phyloP scores from a whole-genome alignment of 2,113 vertebrate species.

The Centropus bengalensis region DNA sequence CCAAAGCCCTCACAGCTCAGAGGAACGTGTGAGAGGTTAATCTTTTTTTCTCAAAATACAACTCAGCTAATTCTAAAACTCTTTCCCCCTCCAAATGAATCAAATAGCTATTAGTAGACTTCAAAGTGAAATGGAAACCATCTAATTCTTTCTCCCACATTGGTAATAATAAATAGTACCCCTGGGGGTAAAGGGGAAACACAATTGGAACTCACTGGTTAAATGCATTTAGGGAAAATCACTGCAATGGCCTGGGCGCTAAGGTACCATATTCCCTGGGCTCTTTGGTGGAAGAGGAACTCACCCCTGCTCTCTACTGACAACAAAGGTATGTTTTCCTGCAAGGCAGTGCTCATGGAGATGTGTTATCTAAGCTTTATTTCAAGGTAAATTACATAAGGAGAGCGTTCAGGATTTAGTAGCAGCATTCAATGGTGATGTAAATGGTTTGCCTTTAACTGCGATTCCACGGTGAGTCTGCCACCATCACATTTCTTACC shows the following conservation, averaged over 20 bases:
- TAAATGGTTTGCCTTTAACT: not conserved
- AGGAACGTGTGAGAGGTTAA: not conserved
- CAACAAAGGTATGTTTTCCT: not conserved
- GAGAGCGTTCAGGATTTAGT: not conserved
- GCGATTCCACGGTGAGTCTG: not conserved
- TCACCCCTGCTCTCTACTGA: not conserved
- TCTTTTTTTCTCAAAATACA: not conserved
- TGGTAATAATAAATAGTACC: not conserved
- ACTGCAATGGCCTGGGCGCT: not conserved
- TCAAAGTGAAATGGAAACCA: not conserved
- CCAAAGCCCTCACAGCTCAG: not conserved
- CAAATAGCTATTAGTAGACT: not conserved
- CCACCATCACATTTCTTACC: not conserved
- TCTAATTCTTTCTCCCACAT: not conserved
- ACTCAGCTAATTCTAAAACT: not conserved
- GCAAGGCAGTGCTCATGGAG: not conserved
- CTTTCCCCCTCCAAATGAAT: too few species aligned
- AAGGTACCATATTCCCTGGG: not conserved
- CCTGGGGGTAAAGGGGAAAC: not conserved
- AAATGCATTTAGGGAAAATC: not conserved
- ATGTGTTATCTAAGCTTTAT: not conserved
- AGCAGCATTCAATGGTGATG: not conserved
- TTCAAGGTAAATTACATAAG: not conserved
- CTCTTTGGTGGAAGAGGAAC: not conserved
- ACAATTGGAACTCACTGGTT: not conserved